Conservation (phyloP, 2,888 invertebrate genomes). For the Furcula furcula region DNA sequence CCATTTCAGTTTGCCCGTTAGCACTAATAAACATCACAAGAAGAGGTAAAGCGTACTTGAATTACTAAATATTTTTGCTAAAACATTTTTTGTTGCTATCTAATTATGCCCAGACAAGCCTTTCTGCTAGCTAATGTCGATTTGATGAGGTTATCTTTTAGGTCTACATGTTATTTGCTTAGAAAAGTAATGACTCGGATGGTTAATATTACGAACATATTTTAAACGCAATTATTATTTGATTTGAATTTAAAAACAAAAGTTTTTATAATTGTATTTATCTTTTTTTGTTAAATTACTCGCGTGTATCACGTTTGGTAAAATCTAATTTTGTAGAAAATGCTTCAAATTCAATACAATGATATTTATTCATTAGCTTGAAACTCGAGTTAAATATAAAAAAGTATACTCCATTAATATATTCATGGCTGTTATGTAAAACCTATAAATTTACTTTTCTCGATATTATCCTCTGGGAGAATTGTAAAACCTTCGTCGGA, state of each 20-base stretch:
- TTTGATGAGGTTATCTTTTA: too few relatives aligned
- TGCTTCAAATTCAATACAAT: constrained; percentile 10
- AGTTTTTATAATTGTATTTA: too few relatives aligned
- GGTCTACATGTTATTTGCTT: too few relatives aligned
- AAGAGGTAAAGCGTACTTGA: too few relatives aligned
- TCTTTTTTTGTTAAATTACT: constrained; percentile 7
- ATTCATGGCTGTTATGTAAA: constrained; percentile 19
- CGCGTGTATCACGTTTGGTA: constrained; percentile 6
- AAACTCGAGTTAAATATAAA: constrained; percentile 15
- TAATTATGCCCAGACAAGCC: too few relatives aligned
- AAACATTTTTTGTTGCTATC: too few relatives aligned
- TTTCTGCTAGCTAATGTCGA: too few relatives aligned
- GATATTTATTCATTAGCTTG: constrained; percentile 5
- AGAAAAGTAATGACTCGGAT: too few relatives aligned
- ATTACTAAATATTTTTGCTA: too few relatives aligned
- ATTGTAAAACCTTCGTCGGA: constrained; percentile 17
- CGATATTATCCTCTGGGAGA: constrained; percentile 13
- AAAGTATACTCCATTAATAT: constrained; percentile 17
- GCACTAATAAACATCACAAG: too few relatives aligned
- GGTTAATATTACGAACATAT: not conserved
- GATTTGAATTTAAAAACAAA: constrained; percentile 9
- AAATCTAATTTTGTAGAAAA: constrained; percentile 14
- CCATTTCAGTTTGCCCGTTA: too few relatives aligned
- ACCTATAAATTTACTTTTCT: constrained; percentile 9
- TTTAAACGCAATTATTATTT: constrained; percentile 11